phyloP scores from a whole-genome alignment of 2,797 vertebrate species.

The Characodon lateralis region DNA sequence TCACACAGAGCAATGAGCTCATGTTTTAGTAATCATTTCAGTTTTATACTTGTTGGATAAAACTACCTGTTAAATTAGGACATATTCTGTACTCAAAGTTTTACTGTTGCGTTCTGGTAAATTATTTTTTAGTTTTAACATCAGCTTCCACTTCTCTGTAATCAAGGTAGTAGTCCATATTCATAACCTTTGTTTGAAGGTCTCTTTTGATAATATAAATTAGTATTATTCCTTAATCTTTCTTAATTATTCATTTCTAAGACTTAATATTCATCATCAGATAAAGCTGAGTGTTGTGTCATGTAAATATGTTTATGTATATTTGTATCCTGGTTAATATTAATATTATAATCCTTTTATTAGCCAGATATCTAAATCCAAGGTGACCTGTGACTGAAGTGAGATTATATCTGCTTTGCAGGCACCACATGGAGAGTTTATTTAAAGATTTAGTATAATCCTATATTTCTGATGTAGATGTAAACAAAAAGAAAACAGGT shows the following conservation, averaged over 20 bases:
- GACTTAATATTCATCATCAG: constrained; percentile 55
- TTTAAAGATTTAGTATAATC: not conserved
- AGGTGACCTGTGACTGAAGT: constrained; percentile 70
- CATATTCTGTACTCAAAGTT: not conserved
- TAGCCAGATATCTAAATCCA: constrained; percentile 59
- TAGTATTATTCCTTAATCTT: constrained; percentile 44
- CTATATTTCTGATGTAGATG: constrained; percentile 9
- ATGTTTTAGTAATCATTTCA: not conserved
- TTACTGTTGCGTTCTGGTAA: not conserved
- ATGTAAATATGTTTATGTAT: not conserved
- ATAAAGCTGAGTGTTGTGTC: constrained; percentile 52
- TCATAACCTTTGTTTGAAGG: constrained; percentile 34
- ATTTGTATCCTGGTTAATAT: constrained; percentile 46
- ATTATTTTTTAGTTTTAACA: not conserved
- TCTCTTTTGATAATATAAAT: constrained; percentile 40
- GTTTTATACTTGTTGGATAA: not conserved
- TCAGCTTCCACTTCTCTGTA: not conserved
- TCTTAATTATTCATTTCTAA: constrained; percentile 51
- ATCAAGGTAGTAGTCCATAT: not conserved
- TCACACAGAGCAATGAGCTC: constrained; percentile 3
- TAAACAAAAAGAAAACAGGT: not conserved
- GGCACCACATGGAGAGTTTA: constrained; percentile 3
- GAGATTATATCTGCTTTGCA: constrained; percentile 33
- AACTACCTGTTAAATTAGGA: not conserved
- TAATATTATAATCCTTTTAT: constrained; percentile 63